phyloP scores from a whole-genome alignment of 2,113 vertebrate species.

The Colius striatus region DNA sequence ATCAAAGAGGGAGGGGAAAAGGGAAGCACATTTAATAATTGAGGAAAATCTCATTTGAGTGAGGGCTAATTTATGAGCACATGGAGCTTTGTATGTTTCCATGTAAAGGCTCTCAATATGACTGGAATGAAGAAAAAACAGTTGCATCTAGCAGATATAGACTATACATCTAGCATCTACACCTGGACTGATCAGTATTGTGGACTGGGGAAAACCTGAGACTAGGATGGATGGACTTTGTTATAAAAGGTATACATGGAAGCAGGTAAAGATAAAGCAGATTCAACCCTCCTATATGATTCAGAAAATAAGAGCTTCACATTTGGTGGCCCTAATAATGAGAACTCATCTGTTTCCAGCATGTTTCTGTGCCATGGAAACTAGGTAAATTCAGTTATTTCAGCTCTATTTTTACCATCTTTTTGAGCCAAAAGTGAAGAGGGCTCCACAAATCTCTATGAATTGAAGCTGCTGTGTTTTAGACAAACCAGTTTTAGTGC shows the following conservation, averaged over 20 bases:
- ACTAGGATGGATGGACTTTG: background rate
- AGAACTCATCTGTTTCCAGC: background rate
- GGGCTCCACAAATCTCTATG: background rate
- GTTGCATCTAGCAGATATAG: background rate
- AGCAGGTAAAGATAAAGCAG: background rate
- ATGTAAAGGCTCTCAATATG: background rate
- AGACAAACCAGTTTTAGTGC: background rate
- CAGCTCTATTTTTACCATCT: background rate
- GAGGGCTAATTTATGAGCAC: background rate
- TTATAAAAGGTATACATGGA: background rate
- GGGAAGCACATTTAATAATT: background rate
- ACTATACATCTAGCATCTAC: background rate
- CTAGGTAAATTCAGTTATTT: background rate
- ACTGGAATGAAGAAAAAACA: background rate
- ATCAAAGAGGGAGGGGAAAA: background rate
- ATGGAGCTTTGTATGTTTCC: rapidly evolving
- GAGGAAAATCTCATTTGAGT: conserved; percentile 33
- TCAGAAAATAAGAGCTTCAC: background rate
- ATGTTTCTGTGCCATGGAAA: background rate
- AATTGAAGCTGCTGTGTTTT: background rate
- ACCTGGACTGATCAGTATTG: background rate
- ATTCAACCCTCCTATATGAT: background rate
- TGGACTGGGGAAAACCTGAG: background rate
- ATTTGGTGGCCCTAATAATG: background rate
- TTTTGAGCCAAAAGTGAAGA: background rate